Conservation (phyloP, 1,140 invertebrate species). For the Plectrocnemia conspersa region DNA sequence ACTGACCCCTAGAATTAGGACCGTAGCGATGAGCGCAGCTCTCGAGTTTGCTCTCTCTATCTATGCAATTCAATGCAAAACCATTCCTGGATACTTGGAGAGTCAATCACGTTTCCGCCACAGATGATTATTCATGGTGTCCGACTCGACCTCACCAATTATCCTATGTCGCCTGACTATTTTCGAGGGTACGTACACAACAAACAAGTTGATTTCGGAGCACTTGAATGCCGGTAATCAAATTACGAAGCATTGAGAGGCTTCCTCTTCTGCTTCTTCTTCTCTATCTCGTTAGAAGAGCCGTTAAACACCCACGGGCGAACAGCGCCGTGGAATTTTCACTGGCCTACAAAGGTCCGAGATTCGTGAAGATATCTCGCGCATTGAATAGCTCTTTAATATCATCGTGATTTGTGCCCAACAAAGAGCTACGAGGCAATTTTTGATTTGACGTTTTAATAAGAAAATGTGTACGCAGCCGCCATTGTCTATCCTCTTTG, state of each 20-base stretch:
- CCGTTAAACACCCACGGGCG: slow-evolving; percentile 32
- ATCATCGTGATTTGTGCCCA: slow-evolving; percentile 21
- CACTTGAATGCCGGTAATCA: slow-evolving; percentile 33
- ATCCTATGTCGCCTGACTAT: not conserved
- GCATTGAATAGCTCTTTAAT: slow-evolving; percentile 29
- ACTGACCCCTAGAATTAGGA: slow-evolving; percentile 22
- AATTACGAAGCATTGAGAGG: slow-evolving; percentile 32
- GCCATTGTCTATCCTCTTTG: slow-evolving; percentile 4
- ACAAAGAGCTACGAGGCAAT: slow-evolving; percentile 23
- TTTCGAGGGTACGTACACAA: slow-evolving; percentile 6
- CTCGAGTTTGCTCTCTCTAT: not conserved
- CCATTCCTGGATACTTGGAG: no score
- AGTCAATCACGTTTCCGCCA: no score
- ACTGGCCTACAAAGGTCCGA: slow-evolving; percentile 29
- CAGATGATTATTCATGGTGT: no score
- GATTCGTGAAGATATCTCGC: slow-evolving; percentile 28
- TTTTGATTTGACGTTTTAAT: slow-evolving; percentile 33
- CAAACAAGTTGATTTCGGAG: slow-evolving; percentile 23
- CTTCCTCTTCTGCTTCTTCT: slow-evolving; percentile 21
- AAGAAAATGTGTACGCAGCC: slow-evolving; percentile 18
- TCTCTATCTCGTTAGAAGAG: slow-evolving; percentile 30
- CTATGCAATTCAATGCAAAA: no score
- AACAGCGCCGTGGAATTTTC: slow-evolving; percentile 27
- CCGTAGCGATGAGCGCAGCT: not conserved
- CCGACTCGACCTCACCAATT: not conserved